Evolutionary conservation across 2,797 vertebrate genomes (phyloP).

Genomic region (Liasis olivaceus): DNA sequence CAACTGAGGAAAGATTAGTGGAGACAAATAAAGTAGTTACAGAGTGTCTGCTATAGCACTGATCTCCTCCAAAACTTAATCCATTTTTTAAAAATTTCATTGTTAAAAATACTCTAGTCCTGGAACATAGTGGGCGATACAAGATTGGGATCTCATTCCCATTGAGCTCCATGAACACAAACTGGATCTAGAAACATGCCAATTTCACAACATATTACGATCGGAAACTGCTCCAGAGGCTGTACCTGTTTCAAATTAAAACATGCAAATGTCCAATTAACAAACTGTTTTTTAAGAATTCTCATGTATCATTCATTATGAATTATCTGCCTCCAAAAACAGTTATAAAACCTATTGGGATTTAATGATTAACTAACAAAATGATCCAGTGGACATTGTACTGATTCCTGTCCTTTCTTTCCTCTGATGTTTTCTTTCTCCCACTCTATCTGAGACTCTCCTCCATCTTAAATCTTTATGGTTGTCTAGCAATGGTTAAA

Average conservation of each 20-base stretch:
- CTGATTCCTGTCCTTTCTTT: neutral
- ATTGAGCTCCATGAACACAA: neutral
- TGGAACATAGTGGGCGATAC: neutral
- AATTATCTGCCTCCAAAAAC: neutral
- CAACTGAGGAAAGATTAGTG: constrained; percentile 1
- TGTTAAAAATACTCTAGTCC: neutral
- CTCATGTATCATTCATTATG: neutral
- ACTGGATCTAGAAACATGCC: neutral
- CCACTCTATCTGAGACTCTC: neutral
- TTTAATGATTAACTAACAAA: neutral
- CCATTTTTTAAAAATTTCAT: neutral
- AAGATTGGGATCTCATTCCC: neutral
- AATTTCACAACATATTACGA: neutral
- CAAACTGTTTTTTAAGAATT: neutral
- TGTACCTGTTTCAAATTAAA: too few relatives aligned
- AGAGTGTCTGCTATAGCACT: neutral
- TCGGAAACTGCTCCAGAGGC: neutral
- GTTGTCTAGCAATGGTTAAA: neutral
- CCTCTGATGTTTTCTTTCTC: neutral
- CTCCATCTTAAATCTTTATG: neutral
- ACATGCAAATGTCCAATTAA: neutral
- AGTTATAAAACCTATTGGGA: neutral
- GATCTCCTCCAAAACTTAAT: neutral
- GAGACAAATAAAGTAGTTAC: constrained; percentile 7
- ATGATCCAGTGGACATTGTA: neutral